A percentile compares a stretch with the other conserved stretches of the same genome.
These are phyloP conservation scores for Stomatorhinus ivindoensis DNA, from an alignment of 2,113 vertebrate species.

Conservation along the genomic window DNA sequence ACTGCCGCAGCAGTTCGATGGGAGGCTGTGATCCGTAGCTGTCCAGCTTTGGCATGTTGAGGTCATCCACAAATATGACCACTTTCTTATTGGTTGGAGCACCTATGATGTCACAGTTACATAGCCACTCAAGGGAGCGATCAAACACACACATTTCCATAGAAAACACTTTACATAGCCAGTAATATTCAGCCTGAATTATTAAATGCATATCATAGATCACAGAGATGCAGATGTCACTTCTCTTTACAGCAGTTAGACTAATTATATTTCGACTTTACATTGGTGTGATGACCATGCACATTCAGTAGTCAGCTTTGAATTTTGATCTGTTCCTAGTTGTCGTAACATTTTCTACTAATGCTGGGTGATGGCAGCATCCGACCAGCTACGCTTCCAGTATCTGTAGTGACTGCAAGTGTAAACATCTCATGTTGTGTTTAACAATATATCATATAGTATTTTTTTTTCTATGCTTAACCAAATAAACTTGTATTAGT, in stretches of 20 bases:
- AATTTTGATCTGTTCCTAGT: neutral
- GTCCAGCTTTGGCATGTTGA: constrained; percentile 79
- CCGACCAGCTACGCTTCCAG: neutral
- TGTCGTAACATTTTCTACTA: neutral
- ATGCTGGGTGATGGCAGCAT: neutral
- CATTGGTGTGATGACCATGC: neutral
- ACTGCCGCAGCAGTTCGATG: constrained; percentile 73
- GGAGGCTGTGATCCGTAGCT: constrained; percentile 75
- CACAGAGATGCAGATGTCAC: neutral
- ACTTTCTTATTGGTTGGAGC: constrained; percentile 68
- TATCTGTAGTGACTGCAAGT: too few species aligned
- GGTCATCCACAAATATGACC: constrained; percentile 76
- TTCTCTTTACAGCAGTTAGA: neutral
- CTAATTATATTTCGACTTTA: neutral
- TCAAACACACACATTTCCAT: neutral
- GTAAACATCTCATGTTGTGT: too few species aligned
- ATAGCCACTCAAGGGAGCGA: neutral
- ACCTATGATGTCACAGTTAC: constrained; percentile 43
- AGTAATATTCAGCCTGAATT: neutral
- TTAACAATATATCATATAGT: too few species aligned
- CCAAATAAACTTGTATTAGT: too few species aligned
- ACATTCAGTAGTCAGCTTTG: neutral
- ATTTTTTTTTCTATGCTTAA: too few species aligned
- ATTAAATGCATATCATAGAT: neutral
- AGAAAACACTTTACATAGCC: neutral